Evolutionary conservation across 2,888 invertebrate genomes (phyloP).

Genomic region (Spodoptera picta): DNA sequence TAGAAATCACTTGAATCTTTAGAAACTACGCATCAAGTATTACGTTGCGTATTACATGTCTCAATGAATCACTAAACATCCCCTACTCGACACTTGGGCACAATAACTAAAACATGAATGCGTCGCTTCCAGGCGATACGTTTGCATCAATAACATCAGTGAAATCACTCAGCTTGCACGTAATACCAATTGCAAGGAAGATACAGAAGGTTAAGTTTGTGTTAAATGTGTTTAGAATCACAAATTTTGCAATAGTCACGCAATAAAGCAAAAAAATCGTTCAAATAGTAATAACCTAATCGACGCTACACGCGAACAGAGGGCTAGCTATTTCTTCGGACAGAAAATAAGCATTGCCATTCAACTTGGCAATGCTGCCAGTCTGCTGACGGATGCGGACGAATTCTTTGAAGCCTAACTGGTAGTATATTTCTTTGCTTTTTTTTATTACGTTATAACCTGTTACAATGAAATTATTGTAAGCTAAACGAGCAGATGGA

Average conservation of each 20-base stretch:
- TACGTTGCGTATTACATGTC: not conserved
- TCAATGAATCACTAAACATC: not conserved
- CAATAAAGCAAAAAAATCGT: too few relatives aligned
- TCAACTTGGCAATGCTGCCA: too few relatives aligned
- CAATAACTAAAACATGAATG: conserved; percentile 25
- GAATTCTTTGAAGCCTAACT: too few relatives aligned
- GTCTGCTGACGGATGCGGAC: too few relatives aligned
- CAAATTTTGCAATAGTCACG: not conserved
- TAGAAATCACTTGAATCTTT: not conserved
- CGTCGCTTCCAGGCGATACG: conserved; percentile 34
- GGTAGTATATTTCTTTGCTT: too few relatives aligned
- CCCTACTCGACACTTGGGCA: not conserved
- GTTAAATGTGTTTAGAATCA: not conserved
- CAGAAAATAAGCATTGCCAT: too few relatives aligned
- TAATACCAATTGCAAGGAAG: not conserved
- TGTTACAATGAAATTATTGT: too few relatives aligned
- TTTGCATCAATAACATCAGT: conserved; percentile 43
- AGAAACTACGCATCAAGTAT: not conserved
- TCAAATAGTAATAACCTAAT: too few relatives aligned
- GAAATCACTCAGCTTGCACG: conserved; percentile 44
- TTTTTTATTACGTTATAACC: too few relatives aligned
- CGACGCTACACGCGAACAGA: too few relatives aligned
- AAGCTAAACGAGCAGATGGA: too few relatives aligned
- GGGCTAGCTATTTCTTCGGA: too few relatives aligned
- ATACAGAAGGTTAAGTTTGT: conserved; percentile 5